A percentile compares a stretch with the other conserved stretches of the same genome.
Evolutionary conservation across 2,888 invertebrate genomes (phyloP).

Genomic region (Periphyllus acericola): DNA sequence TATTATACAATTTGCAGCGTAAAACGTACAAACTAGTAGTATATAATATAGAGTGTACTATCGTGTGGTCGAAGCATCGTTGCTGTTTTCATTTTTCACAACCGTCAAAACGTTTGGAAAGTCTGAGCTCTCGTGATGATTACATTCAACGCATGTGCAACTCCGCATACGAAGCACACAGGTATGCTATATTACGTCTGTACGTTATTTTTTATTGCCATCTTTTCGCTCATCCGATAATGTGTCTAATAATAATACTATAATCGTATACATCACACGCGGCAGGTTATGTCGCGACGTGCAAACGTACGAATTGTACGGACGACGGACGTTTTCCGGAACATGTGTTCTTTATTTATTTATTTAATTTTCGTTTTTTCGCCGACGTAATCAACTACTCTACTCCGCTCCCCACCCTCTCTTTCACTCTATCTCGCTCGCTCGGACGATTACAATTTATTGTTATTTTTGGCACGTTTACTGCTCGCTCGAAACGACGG

Average conservation of each 20-base stretch:
- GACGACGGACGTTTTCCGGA: constrained; percentile 23
- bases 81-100: neutral
- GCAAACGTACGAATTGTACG: neutral
- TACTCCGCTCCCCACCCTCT: too few relatives aligned
- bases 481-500: neutral
- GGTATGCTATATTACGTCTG: too few relatives aligned
- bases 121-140: neutral
- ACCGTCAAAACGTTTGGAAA: neutral
- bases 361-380: constrained; percentile 39
- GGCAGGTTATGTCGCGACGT: neutral
- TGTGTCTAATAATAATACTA: too few relatives aligned
- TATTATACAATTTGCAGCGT: too few relatives aligned
- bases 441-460: constrained; percentile 44
- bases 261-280: too few relatives aligned
- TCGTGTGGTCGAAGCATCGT: neutral
- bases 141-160: neutral
- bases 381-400: constrained; percentile 40
- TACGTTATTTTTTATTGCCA: neutral
- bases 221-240: too few relatives aligned
- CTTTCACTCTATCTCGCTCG: neutral
- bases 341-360: constrained; percentile 37
- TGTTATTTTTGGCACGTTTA: constrained; percentile 55
- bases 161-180: neutral
- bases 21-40: too few relatives aligned
- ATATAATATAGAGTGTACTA: too few relatives aligned